A percentile compares a stretch with the other conserved stretches of the same genome.
phyloP scores from a whole-genome alignment of 2,113 vertebrate genomes.

The Sardina pilchardus region DNA sequence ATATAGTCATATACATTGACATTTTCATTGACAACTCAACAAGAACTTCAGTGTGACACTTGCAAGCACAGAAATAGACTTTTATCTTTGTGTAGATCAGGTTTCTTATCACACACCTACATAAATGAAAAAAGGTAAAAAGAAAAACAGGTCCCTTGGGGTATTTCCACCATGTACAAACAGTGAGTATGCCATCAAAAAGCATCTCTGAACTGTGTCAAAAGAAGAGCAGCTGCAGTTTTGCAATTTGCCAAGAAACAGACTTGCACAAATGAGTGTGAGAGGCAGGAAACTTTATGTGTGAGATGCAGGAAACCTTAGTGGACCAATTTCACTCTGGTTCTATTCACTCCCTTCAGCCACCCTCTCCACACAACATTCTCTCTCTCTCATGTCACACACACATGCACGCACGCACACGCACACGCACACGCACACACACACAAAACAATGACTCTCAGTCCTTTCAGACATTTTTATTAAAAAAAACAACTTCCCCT shows the following conservation, averaged over 20 bases:
- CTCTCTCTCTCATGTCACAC: not conserved
- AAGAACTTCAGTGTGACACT: too few species aligned
- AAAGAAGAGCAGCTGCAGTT: not conserved
- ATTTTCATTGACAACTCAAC: too few species aligned
- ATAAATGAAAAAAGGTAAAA: not conserved
- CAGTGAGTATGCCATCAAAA: not conserved
- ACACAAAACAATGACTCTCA: not conserved
- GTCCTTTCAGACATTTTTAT: not conserved
- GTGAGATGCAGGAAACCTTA: not conserved
- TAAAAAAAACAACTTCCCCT: constrained; percentile 17
- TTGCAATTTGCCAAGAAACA: not conserved
- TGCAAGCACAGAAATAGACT: too few species aligned
- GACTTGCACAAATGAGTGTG: not conserved
- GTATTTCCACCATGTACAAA: not conserved
- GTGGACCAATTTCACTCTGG: not conserved
- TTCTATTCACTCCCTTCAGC: not conserved
- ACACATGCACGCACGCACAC: not conserved
- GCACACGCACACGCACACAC: not conserved
- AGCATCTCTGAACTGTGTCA: not conserved
- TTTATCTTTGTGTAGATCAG: not conserved
- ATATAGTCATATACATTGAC: too few species aligned
- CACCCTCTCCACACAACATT: not conserved
- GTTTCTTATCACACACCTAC: not conserved
- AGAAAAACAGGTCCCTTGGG: not conserved
- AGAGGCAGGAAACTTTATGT: not conserved